A percentile compares a stretch with the other conserved stretches of the same genome.
phyloP scores from a whole-genome alignment of 1,140 invertebrate genomes.

The Bathynomus jamesi region DNA sequence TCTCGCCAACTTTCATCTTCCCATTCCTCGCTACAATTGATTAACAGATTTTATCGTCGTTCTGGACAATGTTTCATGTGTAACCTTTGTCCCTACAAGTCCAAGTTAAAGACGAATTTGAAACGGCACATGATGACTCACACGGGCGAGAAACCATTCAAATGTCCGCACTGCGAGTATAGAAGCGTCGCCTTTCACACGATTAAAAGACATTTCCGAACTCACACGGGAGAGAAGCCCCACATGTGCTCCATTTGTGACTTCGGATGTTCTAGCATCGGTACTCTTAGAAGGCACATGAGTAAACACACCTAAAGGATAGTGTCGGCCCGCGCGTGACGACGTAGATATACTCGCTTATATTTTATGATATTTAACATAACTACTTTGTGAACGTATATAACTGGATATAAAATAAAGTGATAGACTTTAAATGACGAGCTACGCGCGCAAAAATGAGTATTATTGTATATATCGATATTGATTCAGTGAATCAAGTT shows the following conservation, averaged over 20 bases:
- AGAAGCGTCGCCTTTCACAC: not conserved
- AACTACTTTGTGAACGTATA: too few relatives aligned
- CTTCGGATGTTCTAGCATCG: not conserved
- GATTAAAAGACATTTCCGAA: slow-evolving; percentile 10
- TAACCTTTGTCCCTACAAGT: slow-evolving; percentile 46
- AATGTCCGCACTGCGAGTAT: slow-evolving; percentile 18
- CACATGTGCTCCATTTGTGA: slow-evolving; percentile 17
- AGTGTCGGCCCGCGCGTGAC: too few relatives aligned
- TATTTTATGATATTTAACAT: too few relatives aligned
- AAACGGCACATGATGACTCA: slow-evolving; percentile 47
- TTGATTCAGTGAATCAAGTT: too few relatives aligned
- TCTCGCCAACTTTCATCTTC: not conserved
- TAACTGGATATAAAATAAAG: too few relatives aligned
- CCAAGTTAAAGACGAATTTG: slow-evolving; percentile 46
- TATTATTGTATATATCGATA: too few relatives aligned
- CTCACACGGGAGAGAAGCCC: slow-evolving; percentile 27
- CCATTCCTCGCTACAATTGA: not conserved
- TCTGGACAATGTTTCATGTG: slow-evolving; percentile 35
- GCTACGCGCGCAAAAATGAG: too few relatives aligned
- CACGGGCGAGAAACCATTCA: slow-evolving; percentile 40
- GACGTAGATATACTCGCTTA: too few relatives aligned
- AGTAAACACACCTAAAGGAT: not conserved
- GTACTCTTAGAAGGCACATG: not conserved
- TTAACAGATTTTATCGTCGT: not conserved
- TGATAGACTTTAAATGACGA: too few relatives aligned